Evolutionary conservation across 2,797 vertebrate genomes (phyloP).

Genomic region (Champsocephalus esox): DNA sequence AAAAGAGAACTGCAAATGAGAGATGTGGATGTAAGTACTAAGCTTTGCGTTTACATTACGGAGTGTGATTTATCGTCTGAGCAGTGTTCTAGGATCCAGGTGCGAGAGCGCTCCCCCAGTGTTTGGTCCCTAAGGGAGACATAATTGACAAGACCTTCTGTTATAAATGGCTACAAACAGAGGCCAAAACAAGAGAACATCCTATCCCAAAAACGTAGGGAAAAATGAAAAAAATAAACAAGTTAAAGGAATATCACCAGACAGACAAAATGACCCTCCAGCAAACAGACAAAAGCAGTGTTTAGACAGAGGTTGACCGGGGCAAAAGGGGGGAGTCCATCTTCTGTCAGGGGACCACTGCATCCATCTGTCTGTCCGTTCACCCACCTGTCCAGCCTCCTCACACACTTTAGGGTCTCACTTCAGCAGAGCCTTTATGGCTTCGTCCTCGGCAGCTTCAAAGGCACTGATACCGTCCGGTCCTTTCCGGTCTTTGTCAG

Average conservation of each 20-base stretch:
- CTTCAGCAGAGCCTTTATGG: constrained; percentile 83
- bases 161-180: constrained; percentile 70
- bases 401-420: constrained; percentile 66
- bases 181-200: constrained; percentile 65
- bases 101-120: constrained; percentile 58
- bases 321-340: constrained; percentile 58
- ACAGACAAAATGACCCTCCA: constrained; percentile 71
- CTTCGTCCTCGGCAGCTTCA: constrained; percentile 69
- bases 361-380: constrained; percentile 69
- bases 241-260: constrained; percentile 52
- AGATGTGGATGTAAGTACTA: constrained; percentile 64
- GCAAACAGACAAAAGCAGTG: constrained; percentile 82
- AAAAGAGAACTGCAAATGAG: constrained; percentile 46
- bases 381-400: constrained; percentile 70
- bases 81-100: constrained; percentile 63
- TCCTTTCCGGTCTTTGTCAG: constrained; percentile 80
- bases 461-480: constrained; percentile 70
- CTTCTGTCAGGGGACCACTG: constrained; percentile 73
- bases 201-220: constrained; percentile 47
- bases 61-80: constrained; percentile 66
- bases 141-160: constrained; percentile 59
- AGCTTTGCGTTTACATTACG: constrained; percentile 59
- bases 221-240: constrained; percentile 33
- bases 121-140: constrained; percentile 77
- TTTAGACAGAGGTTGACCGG: constrained; percentile 68